Evolutionary conservation across 2,888 invertebrate genomes (phyloP), one percentile per base, ranked within the genome.

Genomic region (Anthophora plumipes): DNA sequence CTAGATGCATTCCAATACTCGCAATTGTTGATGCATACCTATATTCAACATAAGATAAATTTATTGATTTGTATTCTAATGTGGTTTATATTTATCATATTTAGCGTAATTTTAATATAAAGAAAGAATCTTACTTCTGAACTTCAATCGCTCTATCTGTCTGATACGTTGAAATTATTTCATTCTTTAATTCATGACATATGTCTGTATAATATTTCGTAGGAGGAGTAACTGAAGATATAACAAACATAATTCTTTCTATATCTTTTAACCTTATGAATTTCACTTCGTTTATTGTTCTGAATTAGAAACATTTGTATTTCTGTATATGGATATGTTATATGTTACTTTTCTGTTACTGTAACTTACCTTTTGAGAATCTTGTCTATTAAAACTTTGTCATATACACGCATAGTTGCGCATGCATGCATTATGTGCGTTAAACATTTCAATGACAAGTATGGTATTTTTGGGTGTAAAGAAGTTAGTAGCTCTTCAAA

Each of bases 191-290:
- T 14, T 91, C 88, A 11, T 93, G 60, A 73, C 93, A 95, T 43
- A 95, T 91, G 14, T 91, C 88, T 0, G 0, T 43, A 20, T 93
- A 73, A 66, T 93, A 94, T 14, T 95, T 87, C 77, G 95, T 94
- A 48, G 94, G 86, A 17, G 94, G 94, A 91, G 96, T 95, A 84
- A 96, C 96, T 89, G 95, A 94, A 2, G 95, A 95, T 89, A 95
- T 94, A 0, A 95, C 94, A 79, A 96, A 94, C 4, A 95, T 92
- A 11, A 97, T 92, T 86, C 97, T 94, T 92, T 97, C 97, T 43
- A 97, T 93, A 90, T 97, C 97, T 93, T 97, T 97, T 0, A 97
- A 63, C 80, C 97, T 94, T 0, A 95, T 92, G 5, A 90, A 66
- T 2, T 94, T 82, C 0, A 96, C 90, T 41, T 95, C 93, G 3